phyloP scores from a whole-genome alignment of 2,113 vertebrate species.

The Etheostoma spectabile region DNA sequence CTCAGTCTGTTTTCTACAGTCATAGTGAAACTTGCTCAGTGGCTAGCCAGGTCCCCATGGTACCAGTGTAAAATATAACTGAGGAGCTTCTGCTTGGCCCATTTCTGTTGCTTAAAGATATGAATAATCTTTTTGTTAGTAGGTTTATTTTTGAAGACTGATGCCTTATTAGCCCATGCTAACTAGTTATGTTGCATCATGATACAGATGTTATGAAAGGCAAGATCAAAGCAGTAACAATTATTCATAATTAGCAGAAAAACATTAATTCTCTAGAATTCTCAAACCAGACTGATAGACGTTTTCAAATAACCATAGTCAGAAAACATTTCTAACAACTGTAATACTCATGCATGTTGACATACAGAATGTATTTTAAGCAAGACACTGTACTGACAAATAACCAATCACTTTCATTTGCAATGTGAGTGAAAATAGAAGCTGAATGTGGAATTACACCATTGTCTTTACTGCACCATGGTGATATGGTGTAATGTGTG shows the following conservation, averaged over 20 bases:
- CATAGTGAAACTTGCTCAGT: neutral
- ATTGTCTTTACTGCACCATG: neutral
- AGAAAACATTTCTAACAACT: neutral
- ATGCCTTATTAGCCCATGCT: neutral
- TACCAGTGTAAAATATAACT: neutral
- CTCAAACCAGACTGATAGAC: neutral
- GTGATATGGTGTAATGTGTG: neutral
- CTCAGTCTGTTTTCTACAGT: neutral
- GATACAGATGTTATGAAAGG: conserved; percentile 2
- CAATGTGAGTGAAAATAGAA: neutral
- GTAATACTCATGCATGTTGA: neutral
- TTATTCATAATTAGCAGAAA: neutral
- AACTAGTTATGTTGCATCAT: conserved; percentile 6
- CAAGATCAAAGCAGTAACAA: neutral
- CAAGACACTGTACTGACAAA: neutral
- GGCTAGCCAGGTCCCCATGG: neutral
- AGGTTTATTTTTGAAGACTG: neutral
- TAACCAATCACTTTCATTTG: neutral
- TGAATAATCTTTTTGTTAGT: neutral
- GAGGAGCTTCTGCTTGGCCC: neutral
- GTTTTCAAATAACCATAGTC: neutral
- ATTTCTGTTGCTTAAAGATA: neutral
- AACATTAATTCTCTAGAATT: neutral
- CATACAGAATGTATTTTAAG: neutral
- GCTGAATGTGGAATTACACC: neutral